Evolutionary conservation across 2,113 vertebrate species (phyloP), one percentile per base, ranked within the genome.

Genomic region (Erinaceus europaeus): DNA sequence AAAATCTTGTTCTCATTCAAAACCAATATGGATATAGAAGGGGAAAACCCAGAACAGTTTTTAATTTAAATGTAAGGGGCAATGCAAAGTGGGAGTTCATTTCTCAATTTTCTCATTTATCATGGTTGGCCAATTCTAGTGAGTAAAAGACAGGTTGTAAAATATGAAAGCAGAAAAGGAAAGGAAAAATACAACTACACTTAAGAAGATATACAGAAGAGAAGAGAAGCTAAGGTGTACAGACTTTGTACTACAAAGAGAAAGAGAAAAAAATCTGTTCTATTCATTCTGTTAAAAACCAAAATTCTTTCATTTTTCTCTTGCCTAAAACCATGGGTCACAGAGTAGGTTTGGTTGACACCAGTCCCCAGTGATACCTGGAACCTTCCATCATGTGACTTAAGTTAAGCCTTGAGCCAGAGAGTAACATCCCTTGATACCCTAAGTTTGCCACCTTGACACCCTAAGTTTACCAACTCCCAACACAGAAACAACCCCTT

Each of bases 1-100:
- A 50, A 53, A 59, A 84, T 20, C 25, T 69, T 84, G 15, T 68
- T 80, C 67, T 73, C 42, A 17, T 34, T 48, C 15, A 76, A 84
- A 76, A 29, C 55, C 44, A 23, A 62, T 40, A 48, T 52, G 18
- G 32, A 53, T 23, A 55, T 25, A 44, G 38, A 27, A 76, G 15
- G 5, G 15, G 15, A 29, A 38, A 61, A 52, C 2, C 15, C 48
- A 36, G 32, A 52, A 82, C 18, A 3, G 18, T 55, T 67, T 77
- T 61, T n/a, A n/a, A 46, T 68, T 69, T 40, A 55, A 67, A 68
- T 27, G 0, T n/a, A 53, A 27, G 36, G 46, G 40, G 8, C 25
- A 4, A 4, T 11, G 29, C 1, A 17, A 9, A 32, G 34, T 3
- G 9, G 18, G 29, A 3, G 21, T 15, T n/a, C 6, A 44, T 9